phyloP scores from a whole-genome alignment of 2,113 vertebrate genomes.

The Clarias gariepinus region DNA sequence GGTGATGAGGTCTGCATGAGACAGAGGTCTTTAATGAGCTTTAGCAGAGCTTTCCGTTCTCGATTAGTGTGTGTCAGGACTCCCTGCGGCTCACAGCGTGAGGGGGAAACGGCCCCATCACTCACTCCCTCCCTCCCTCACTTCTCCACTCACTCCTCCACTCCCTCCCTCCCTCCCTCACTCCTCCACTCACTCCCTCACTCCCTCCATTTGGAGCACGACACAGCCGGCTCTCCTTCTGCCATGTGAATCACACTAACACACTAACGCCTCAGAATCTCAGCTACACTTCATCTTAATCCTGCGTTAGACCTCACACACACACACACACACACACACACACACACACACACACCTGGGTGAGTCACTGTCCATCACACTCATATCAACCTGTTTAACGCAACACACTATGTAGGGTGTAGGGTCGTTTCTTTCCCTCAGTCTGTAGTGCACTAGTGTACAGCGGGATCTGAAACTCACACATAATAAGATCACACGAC shows the following conservation, averaged over 20 bases:
- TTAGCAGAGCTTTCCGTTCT: slow-evolving; percentile 46
- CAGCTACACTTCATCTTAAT: background rate
- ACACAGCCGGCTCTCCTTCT: slow-evolving; percentile 7
- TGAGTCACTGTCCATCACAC: background rate
- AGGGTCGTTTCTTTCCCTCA: background rate
- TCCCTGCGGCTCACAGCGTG: slow-evolving; percentile 38
- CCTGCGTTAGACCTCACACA: background rate
- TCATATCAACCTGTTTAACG: background rate
- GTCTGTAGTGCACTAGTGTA: background rate
- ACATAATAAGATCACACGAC: background rate
- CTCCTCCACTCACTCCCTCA: background rate
- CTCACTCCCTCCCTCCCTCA: background rate
- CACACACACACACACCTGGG: background rate
- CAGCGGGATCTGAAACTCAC: background rate
- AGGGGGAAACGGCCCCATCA: slow-evolving; percentile 34
- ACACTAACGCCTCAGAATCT: background rate
- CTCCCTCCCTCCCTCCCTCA: background rate
- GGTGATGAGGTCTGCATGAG: slow-evolving; percentile 46
- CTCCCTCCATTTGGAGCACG: background rate
- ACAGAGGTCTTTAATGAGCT: slow-evolving; percentile 49
- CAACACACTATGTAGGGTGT: background rate
- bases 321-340: background rate
- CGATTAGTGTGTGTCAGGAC: slow-evolving; percentile 53
- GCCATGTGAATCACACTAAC: background rate
- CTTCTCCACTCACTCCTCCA: background rate